These are phyloP conservation scores for Sitodiplosis mosellana DNA, from an alignment of 1,140 invertebrate species.

Conservation along the genomic window DNA sequence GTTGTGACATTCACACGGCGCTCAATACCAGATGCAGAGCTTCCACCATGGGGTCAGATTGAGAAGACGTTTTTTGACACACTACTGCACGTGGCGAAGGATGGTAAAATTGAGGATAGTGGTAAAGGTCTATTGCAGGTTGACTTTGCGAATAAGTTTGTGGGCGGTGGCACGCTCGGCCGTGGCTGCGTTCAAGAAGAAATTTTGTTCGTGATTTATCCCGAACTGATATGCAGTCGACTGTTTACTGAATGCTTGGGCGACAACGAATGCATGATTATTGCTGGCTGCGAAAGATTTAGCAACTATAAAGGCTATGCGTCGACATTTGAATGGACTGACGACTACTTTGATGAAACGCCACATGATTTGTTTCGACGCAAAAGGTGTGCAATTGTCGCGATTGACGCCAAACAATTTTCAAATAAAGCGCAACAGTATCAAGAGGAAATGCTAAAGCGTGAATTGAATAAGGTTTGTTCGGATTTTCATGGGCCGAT, in stretches of 20 bases:
- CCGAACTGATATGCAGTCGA: conserved; percentile 75
- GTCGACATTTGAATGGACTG: conserved; percentile 57
- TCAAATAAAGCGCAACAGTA: conserved; percentile 36
- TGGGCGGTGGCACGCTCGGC: conserved; percentile 82
- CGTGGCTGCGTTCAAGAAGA: conserved; percentile 93
- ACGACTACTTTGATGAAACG: conserved; percentile 50
- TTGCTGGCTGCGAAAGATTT: conserved; percentile 71
- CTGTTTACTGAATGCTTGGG: conserved; percentile 73
- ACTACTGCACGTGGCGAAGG: conserved; percentile 48
- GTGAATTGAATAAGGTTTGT: conserved; percentile 84
- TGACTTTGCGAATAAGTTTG: conserved; percentile 96
- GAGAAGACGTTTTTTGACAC: conserved; percentile 40
- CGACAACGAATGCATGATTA: conserved; percentile 65
- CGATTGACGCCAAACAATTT: conserved; percentile 86
- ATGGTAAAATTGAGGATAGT: conserved; percentile 71
- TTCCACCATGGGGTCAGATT: too few relatives aligned
- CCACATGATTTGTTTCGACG: conserved; percentile 53
- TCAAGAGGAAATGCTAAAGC: conserved; percentile 32
- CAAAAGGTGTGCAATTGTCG: conserved; percentile 58
- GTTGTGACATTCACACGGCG: too few relatives aligned
- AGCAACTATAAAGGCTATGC: conserved; percentile 77
- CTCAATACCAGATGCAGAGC: conserved; percentile 16
- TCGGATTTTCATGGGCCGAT: too few relatives aligned
- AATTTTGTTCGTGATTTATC: conserved; percentile 90
- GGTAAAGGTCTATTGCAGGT: conserved; percentile 71